Evolutionary conservation across 1,140 invertebrate species (phyloP).

Genomic region (Drosophila busckii): DNA sequence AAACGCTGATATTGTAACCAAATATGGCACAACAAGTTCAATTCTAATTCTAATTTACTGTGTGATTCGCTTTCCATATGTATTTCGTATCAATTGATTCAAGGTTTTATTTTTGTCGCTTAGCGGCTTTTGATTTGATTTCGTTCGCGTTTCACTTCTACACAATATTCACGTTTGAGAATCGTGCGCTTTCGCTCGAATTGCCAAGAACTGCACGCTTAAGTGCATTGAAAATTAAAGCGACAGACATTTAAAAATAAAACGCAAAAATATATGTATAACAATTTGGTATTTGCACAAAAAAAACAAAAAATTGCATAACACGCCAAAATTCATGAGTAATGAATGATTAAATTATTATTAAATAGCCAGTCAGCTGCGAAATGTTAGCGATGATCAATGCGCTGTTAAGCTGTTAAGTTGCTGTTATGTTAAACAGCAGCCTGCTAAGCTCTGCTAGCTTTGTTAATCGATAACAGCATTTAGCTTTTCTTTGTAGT

Average conservation of each 20-base stretch:
- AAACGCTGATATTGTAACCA: slow-evolving; percentile 72
- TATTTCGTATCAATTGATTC: slow-evolving; percentile 75
- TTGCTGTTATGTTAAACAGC: no score
- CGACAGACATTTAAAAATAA: slow-evolving; percentile 55
- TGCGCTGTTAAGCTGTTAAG: no score
- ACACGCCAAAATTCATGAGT: no score
- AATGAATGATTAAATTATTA: no score
- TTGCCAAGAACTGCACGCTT: slow-evolving; percentile 68
- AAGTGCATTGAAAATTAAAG: slow-evolving; percentile 68
- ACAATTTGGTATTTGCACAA: no score
- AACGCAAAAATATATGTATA: no score
- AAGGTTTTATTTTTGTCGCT: slow-evolving; percentile 71
- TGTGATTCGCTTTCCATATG: slow-evolving; percentile 42
- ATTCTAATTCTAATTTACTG: slow-evolving; percentile 68
- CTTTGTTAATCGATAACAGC: no score
- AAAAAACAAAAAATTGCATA: neutral
- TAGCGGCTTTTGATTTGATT: slow-evolving; percentile 62
- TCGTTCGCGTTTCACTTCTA: slow-evolving; percentile 15
- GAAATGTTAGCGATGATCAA: no score
- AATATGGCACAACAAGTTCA: slow-evolving; percentile 77
- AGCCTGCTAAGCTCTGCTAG: no score
- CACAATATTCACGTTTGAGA: slow-evolving; percentile 29
- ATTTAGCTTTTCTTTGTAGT: no score
- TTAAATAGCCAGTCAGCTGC: no score
- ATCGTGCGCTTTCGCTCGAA: slow-evolving; percentile 66